phyloP scores from a whole-genome alignment of 1,140 invertebrate species.

The Argopecten irradians region DNA sequence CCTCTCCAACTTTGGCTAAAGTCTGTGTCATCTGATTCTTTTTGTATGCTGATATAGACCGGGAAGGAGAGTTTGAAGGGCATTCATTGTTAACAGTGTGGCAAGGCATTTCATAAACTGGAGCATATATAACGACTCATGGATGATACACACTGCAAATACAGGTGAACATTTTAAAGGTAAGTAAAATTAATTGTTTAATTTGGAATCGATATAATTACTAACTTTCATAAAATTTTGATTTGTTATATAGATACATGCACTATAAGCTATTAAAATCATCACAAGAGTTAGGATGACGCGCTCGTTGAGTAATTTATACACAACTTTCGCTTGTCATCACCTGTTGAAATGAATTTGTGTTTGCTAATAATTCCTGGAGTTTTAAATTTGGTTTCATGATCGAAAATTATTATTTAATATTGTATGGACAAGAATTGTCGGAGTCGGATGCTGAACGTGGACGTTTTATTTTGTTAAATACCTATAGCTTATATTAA shows the following conservation, averaged over 20 bases:
- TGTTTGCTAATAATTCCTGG: too few relatives aligned
- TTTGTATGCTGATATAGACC: not conserved
- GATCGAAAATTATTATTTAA: not conserved
- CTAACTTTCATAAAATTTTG: not conserved
- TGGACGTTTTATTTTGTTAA: not conserved
- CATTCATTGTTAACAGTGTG: not conserved
- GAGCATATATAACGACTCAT: not conserved
- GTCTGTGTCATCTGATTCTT: not conserved
- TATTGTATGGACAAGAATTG: not conserved
- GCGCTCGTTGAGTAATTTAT: not conserved
- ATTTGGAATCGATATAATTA: too few relatives aligned
- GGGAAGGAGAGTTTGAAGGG: constrained; percentile 13
- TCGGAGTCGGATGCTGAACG: not conserved
- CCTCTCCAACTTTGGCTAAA: not conserved
- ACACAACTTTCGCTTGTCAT: not conserved
- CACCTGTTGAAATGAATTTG: not conserved
- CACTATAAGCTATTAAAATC: too few relatives aligned
- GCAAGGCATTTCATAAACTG: not conserved
- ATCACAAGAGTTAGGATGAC: not conserved
- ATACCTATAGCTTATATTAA: not conserved
- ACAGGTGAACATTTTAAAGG: not conserved
- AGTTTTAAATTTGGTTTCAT: not conserved
- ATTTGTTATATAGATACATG: too few relatives aligned
- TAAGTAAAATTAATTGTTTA: too few relatives aligned
- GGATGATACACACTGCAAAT: not conserved